Evolutionary conservation across 2,113 vertebrate genomes (phyloP).

Genomic region (Guaruba guarouba): DNA sequence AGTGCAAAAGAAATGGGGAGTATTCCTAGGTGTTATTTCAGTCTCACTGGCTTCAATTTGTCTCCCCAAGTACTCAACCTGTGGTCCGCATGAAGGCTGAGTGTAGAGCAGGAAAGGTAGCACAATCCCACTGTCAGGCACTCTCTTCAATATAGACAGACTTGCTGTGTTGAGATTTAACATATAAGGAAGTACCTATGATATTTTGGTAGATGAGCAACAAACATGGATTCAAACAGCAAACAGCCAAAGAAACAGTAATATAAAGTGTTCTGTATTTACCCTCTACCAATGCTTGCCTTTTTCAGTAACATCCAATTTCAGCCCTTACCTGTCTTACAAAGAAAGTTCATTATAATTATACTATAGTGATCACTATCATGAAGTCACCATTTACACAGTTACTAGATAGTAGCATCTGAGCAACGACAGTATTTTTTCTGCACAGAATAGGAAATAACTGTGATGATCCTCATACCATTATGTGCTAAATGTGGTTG

Average conservation of each 20-base stretch:
- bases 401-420: background rate
- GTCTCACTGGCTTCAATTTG: background rate
- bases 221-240: background rate
- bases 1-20: slow-evolving; percentile 1
- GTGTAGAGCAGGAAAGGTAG: background rate
- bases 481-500: slow-evolving; percentile 12
- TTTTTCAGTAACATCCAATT: background rate
- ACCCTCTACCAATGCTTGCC: background rate
- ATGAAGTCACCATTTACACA: background rate
- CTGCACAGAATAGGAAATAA: slow-evolving; percentile 1
- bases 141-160: background rate
- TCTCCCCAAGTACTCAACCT: background rate
- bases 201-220: background rate
- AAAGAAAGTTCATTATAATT: background rate
- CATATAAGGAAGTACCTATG: background rate
- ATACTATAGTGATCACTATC: background rate
- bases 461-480: slow-evolving; percentile 12
- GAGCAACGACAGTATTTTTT: background rate
- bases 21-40: slow-evolving; percentile 20
- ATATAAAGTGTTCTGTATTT: background rate
- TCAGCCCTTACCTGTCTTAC: background rate
- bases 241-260: background rate
- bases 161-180: background rate
- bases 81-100: background rate
- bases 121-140: background rate